Evolutionary conservation across 2,888 invertebrate genomes (phyloP).

Genomic region (Eupeodes luniger): DNA sequence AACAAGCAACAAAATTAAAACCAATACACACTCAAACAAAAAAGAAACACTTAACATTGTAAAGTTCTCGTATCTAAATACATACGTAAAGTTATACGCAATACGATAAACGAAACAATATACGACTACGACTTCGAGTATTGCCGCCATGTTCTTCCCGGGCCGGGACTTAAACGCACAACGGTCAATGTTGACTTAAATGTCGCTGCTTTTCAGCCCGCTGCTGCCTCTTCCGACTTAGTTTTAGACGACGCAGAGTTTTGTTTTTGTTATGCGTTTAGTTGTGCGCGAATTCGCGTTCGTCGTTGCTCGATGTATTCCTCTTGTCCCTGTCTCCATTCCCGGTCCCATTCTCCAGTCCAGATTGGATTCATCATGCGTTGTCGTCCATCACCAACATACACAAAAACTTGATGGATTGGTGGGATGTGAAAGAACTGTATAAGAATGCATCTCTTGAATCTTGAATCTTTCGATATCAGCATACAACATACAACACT

Average conservation of each 20-base stretch:
- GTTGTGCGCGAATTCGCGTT: constrained; percentile 1
- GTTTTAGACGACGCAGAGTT: neutral
- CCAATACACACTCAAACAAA: constrained; percentile 18
- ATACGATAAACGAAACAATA: neutral
- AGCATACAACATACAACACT: constrained; percentile 63
- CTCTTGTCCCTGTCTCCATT: neutral
- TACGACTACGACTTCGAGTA: neutral
- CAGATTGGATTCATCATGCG: constrained; percentile 18
- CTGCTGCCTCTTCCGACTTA: constrained; percentile 12
- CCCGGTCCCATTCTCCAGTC: neutral
- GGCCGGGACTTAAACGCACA: constrained; percentile 18
- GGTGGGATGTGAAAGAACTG: constrained; percentile 66
- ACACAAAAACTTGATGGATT: constrained; percentile 73
- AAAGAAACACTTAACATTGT: constrained; percentile 40
- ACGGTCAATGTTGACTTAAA: constrained; percentile 57
- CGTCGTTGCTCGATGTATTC: constrained; percentile 12
- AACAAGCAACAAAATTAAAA: constrained; percentile 42
- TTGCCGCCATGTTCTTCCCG: constrained; percentile 70
- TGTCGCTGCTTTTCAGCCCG: neutral
- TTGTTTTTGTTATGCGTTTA: constrained; percentile 6
- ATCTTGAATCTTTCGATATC: constrained; percentile 59
- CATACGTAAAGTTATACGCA: constrained; percentile 12
- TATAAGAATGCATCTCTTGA: constrained; percentile 44
- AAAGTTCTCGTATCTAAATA: too few relatives aligned
- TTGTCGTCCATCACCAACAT: constrained; percentile 58